Base-by-base conservation (phyloP, 2,797 vertebrate species). In the Gila robusta region DNA sequence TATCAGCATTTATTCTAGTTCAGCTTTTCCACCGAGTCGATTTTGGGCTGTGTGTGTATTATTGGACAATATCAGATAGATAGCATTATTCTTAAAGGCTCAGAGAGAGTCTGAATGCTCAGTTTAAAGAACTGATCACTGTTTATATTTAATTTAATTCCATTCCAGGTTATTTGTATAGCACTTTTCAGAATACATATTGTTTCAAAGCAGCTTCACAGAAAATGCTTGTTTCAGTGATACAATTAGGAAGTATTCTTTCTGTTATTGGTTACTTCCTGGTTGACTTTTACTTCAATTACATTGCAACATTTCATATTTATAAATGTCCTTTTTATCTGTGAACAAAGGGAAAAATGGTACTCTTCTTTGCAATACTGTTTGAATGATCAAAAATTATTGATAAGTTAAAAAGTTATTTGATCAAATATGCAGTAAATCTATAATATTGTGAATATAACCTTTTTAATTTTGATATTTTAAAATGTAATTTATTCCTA, bases 1-100 rank as follows among this genome's bases (percentile, higher is more conserved):
- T 49, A 26, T 37, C 59, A 39, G 72, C 17, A 3, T 64, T 44
- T 64, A 41, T 39, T 64, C 64, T 28, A 64, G 4, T 66, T 66
- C 12, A 64, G 59, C 41, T 66, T 80, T 19, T n/a, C 56, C 1
- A 2, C 41, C 49, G 41, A 80, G 56, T 79, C 21, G 16, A 64
- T 67, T 67, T 81, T 81, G 59, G 28, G 17, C 41, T 66, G 2
- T 44, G 17, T 62, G 26, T 35, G 10, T 81, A 14, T 81, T 81
- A n/a, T 49, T 79, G 21, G 54, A 26, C n/a, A 28, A 28, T 64
- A 64, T 28, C 4, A n/a, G 54, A 49, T 21, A 17, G 12, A 78
- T 59, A 17, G 14, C 12, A 39, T 62, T 78, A 39, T 59, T 17
- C 54, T 17, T 59, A 39, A 39, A n/a, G 52, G 35, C 21, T 56